Percentiles rank a stretch among this genome's conserved stretches.
Evolutionary conservation across 2,797 vertebrate species (phyloP).

Genomic region (Caiman crocodilus): DNA sequence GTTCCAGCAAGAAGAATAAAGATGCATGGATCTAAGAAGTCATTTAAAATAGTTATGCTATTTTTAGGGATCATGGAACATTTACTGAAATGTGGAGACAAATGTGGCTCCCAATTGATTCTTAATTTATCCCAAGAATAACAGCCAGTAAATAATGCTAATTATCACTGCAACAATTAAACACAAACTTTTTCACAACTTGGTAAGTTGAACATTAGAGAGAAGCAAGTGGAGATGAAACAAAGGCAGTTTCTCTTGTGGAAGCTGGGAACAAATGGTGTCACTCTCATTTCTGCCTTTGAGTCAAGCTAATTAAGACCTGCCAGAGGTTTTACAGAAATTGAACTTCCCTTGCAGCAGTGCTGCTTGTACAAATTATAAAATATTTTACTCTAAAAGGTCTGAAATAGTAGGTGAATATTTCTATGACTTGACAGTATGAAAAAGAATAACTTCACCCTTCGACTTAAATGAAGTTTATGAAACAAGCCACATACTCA

Average conservation of each 20-base stretch:
- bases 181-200: neutral
- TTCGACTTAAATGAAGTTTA: neutral
- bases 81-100: neutral
- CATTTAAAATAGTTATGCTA: neutral
- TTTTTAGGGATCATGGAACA: fast-evolving
- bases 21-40: neutral
- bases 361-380: neutral
- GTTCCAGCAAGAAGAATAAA: neutral
- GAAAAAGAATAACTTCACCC: neutral
- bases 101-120: fast-evolving
- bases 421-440: neutral
- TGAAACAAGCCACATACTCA: neutral
- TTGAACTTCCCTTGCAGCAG: neutral
- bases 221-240: neutral
- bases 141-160: neutral
- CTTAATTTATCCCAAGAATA: neutral
- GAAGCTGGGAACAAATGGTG: neutral
- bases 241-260: neutral
- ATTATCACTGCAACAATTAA: neutral
- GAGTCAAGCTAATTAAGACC: neutral
- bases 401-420: neutral
- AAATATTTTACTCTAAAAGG: neutral
- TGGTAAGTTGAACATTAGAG: neutral
- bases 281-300: neutral
- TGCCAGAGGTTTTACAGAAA: neutral